Percentiles rank a stretch among this genome's conserved stretches.
Evolutionary conservation across 2,888 invertebrate species (phyloP).

Genomic region (Ypsolopha scabrella): DNA sequence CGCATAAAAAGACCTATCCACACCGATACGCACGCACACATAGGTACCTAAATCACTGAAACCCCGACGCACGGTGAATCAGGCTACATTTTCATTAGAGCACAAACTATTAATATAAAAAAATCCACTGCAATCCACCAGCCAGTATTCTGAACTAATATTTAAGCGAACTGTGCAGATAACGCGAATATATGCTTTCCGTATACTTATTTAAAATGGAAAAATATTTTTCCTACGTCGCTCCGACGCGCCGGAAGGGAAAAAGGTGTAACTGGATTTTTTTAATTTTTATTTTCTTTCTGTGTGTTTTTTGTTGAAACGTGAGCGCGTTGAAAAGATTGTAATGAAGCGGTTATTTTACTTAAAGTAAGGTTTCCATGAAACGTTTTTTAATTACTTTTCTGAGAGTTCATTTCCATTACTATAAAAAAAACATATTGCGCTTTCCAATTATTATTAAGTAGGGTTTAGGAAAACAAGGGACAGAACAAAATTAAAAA

Average conservation of each 20-base stretch:
- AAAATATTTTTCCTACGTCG: conserved; percentile 60
- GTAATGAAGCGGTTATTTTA: background rate
- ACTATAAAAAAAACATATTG: no score
- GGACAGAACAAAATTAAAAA: no score
- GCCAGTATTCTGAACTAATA: conserved; percentile 48
- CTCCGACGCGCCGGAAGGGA: conserved; percentile 9
- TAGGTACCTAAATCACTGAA: conserved; percentile 14
- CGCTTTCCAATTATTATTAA: no score
- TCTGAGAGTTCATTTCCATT: no score
- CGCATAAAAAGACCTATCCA: conserved; percentile 27
- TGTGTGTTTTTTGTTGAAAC: background rate
- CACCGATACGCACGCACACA: conserved; percentile 15
- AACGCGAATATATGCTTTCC: conserved; percentile 61
- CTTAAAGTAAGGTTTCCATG: no score
- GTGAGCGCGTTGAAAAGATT: background rate
- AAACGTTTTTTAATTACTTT: no score
- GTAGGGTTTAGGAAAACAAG: no score
- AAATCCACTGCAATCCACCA: conserved; percentile 29
- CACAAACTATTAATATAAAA: conserved; percentile 48
- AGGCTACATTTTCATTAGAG: conserved; percentile 37
- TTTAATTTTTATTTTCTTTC: background rate
- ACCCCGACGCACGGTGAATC: conserved; percentile 17
- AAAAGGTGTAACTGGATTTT: conserved; percentile 4
- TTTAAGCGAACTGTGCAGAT: conserved; percentile 60
- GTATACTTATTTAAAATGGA: conserved; percentile 63